Percentiles rank a stretch among this genome's conserved stretches.
These are phyloP conservation scores for Pluvialis apricaria DNA, from an alignment of 2,113 vertebrate genomes.

Conservation along the genomic window DNA sequence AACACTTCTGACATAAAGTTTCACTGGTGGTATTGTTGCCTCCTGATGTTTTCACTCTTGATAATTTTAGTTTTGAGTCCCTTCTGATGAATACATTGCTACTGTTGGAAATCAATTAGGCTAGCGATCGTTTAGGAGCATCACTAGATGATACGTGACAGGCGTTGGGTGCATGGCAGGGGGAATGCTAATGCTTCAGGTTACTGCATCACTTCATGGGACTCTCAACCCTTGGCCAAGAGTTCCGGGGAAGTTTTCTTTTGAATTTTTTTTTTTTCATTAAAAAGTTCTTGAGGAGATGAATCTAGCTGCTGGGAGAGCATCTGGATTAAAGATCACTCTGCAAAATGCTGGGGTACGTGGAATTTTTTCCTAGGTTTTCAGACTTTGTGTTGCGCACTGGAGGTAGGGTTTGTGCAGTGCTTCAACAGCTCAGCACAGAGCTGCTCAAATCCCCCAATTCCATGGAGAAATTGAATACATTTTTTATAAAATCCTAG, in stretches of 20 bases:
- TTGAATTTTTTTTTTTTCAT: background rate
- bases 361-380: background rate
- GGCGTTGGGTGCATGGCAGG: accelerated
- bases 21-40: accelerated
- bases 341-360: background rate
- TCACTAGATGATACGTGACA: accelerated
- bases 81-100: background rate
- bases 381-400: background rate
- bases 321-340: slow-evolving; percentile 7
- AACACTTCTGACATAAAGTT: background rate
- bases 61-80: background rate
- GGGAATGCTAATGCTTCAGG: background rate
- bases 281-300: background rate
- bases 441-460: background rate
- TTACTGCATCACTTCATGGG: background rate
- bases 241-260: background rate
- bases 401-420: background rate
- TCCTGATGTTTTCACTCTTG: background rate
- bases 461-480: background rate
- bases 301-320: background rate
- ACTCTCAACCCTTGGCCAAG: background rate
- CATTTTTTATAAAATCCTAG: slow-evolving; percentile 25
- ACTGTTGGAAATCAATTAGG: background rate
- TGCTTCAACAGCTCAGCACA: background rate
- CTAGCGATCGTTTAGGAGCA: background rate